Evolutionary conservation across 1,140 invertebrate genomes (phyloP).

Genomic region (Drosophila subobscura): DNA sequence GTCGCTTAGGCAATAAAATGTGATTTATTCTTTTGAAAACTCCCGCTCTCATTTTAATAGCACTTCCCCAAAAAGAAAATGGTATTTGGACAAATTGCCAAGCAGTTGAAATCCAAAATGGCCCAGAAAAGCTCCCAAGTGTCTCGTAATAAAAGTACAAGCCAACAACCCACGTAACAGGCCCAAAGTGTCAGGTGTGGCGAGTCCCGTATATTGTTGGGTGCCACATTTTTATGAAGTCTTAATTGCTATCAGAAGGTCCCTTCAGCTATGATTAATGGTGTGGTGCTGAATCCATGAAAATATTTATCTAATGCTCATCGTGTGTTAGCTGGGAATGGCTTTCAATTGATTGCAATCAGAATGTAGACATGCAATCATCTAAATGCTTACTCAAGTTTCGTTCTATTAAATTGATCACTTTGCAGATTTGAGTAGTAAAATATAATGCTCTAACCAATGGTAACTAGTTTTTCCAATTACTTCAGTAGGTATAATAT

Average conservation of each 20-base stretch:
- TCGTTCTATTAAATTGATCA: too few species aligned
- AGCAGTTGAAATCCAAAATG: slow-evolving; percentile 36
- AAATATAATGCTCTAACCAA: too few species aligned
- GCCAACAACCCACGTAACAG: slow-evolving; percentile 23
- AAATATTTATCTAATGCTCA: slow-evolving; percentile 1
- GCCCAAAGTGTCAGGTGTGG: slow-evolving; percentile 37
- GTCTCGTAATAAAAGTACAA: slow-evolving; percentile 38
- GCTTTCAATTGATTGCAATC: slow-evolving; percentile 8
- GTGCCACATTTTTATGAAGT: slow-evolving; percentile 29
- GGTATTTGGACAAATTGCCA: slow-evolving; percentile 39
- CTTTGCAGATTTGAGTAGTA: too few species aligned
- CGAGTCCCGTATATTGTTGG: slow-evolving; percentile 1
- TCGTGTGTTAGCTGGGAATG: neutral
- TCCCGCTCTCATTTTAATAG: slow-evolving; percentile 59
- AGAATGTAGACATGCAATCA: neutral
- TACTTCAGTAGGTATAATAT: too few species aligned
- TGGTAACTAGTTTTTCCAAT: too few species aligned
- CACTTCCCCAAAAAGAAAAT: slow-evolving; percentile 7
- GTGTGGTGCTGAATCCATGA: too few species aligned
- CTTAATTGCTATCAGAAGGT: slow-evolving; percentile 55
- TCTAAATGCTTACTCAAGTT: too few species aligned
- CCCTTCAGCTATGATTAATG: slow-evolving; percentile 34
- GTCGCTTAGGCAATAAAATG: slow-evolving; percentile 76
- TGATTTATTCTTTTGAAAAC: slow-evolving; percentile 61
- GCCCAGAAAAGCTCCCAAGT: slow-evolving; percentile 42